Base-by-base conservation (phyloP, 2,888 invertebrate genomes). In the Caenorhabditis sp. region DNA sequence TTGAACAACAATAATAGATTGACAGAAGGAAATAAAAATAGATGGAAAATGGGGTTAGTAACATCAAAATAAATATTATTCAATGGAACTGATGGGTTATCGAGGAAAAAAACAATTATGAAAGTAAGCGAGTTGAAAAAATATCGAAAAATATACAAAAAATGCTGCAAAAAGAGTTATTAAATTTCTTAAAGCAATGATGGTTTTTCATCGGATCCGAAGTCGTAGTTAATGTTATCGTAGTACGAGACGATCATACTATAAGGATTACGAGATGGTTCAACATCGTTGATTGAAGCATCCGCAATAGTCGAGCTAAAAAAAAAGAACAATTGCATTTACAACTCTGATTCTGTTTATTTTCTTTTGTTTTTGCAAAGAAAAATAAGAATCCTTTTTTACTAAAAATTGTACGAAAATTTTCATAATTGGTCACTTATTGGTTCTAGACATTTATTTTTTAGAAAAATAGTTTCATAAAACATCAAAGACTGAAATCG, bases 221-320 rank as follows among this genome's bases (percentile, higher is more conserved):
- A 23, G 12, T 58, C 58, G 38, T 58, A 58, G 21, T 58, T 58
- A 8, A 58, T 25, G 26, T 60, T 60, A 25, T 60, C 60, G 50
- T 60, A 60, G 50, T 60, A 60, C 12, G 58, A 58, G 14, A 58
- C 58, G 36, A 58, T 5, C 58, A 58, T 38, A 17, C 38, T 27
- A 36, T 58, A 58, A 14, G 36, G 58, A 1, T 58, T 36, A n/a
- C 21, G 20, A 27, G 58, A 53, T 53, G 53, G 12, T 10, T 53
- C 53, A 53, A 53, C 21, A 7, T 23, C 25, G 53, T 23, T 23
- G 25, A 53, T 53, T 53, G 21, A 53, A 53, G 25, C 25, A 53
- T 43, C 17, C 43, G 17, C 43, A 10, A 17, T 17, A 23, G 21
- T 53, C 10, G 53, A 53, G 53, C 53, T 43, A 43, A 43, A 43